Evolutionary conservation across 2,797 vertebrate species (phyloP), one percentile per base, ranked within the genome.

Genomic region (Galagoides demidoff): DNA sequence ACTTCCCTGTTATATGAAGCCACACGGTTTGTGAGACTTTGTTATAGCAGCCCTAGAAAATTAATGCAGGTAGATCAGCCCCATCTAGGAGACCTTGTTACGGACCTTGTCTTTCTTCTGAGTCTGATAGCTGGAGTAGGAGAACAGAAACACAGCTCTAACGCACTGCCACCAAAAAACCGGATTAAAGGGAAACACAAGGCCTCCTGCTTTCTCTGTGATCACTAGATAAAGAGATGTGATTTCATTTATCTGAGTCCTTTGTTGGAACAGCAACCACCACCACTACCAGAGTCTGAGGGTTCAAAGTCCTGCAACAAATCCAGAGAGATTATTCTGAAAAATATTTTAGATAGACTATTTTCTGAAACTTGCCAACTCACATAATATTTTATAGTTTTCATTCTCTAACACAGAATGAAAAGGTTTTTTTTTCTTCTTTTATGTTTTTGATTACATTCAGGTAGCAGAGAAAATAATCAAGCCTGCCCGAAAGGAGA

Each of bases 261-360:
- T 68, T 68, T 83, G 31, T 63, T 64, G 29, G 57, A 66, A 71
- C 39, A 79, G 87, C 29, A 73, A 70, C 37, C 61, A 55, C 39
- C 14, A 86, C 64, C 7, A 82, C 23, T 4, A 59, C 7, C 34
- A n/a, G 22, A 55, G 25, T 87, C 20, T 27, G 43, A 55, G 22
- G 39, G 57, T 17, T 83, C 37, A 45, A 83, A 94, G 85, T 76
- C 68, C 23, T 68, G 3, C 11, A 94, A 76, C 45, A 94, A 89
- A 82, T 34, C 23, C 45, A 83, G 45, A 83, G 34, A 6, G 23
- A 71, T 73, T 76, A 59, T 13, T 74, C 63, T 52, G 59, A 83
- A 66, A 43, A 76, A 45, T 16, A 57, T 17, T 83, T 57, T 17
- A 87, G 22, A 12, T 12, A 81, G n/a, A 49, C 20, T 88, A 79